Evolutionary conservation across 2,888 invertebrate genomes (phyloP), one percentile per base, ranked within the genome.

Genomic region (Ernsta delagoae): DNA sequence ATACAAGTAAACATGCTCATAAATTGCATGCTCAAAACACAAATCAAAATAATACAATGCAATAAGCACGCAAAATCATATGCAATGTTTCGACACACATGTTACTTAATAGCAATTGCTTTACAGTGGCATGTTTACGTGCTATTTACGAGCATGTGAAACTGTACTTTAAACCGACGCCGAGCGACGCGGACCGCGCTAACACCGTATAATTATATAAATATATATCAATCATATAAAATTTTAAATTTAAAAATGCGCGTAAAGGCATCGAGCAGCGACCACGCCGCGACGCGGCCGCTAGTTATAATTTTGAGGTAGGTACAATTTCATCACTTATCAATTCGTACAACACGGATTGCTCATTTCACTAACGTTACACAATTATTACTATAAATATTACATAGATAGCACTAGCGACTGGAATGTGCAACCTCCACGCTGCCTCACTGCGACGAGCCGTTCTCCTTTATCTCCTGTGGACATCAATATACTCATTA

Each of bases 251-350:
- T 67, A 9, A 60, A 69, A 69, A 71, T 69, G 69, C 62, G 54
- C 65, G 57, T 70, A 59, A 62, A 62, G 57, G 70, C 65, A 66
- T 66, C 64, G 36, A 41, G 59, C 31, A 7, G 68, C 68, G 65
- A 34, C 50, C 24, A 24, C 24, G 24, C 24, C 24, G 24, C 24
- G 3, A 24, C 24, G 24, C 65, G 67, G 45, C 43, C 59, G 59
- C 65, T 16, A 31, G 24, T 24, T 1, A 67, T 61, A 75, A 73
- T 76, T 75, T 75, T 76, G 77, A 77, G 77, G 77, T 76, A 77
- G 77, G 74, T 72, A 61, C 53, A 66, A 69, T n/a, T 70, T 66
- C 66, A 66, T 72, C 65, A 74, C 71, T 74, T 70, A 62, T 64
- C 65, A 61, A 70, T 66, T 68, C 71, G 65, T 59, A 65, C 61